Evolutionary conservation across 2,888 invertebrate species (phyloP).

Genomic region (Lasiommata megera): DNA sequence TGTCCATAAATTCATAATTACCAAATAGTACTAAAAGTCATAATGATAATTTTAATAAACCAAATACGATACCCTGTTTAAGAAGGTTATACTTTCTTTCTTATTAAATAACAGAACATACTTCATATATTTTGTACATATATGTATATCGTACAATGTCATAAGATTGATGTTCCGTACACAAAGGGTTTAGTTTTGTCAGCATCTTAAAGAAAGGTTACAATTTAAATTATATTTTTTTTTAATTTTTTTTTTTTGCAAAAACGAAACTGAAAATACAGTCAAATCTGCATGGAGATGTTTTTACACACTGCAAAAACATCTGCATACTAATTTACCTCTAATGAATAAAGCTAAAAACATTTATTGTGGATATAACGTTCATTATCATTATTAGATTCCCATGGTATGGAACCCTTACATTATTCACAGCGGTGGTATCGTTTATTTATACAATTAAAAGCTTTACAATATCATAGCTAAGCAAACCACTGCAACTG

Average conservation of each 20-base stretch:
- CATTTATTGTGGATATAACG: too few species aligned
- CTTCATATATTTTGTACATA: constrained; percentile 23
- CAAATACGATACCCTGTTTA: constrained; percentile 62
- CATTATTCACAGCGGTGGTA: neutral
- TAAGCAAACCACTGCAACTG: neutral
- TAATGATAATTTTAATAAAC: constrained; percentile 37
- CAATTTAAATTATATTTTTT: too few species aligned
- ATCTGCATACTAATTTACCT: too few species aligned
- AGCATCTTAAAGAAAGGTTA: neutral
- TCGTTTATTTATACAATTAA: constrained; percentile 3
- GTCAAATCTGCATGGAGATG: too few species aligned
- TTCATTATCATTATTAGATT: too few species aligned
- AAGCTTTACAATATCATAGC: neutral
- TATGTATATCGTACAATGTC: constrained; percentile 31
- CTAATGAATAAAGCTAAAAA: too few species aligned
- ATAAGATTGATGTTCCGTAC: neutral
- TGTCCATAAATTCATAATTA: constrained; percentile 58
- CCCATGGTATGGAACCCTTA: neutral
- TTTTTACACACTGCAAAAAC: too few species aligned
- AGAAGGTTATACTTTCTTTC: constrained; percentile 42
- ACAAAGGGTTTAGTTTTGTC: neutral
- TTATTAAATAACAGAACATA: constrained; percentile 31
- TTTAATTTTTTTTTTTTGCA: too few species aligned
- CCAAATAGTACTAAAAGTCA: constrained; percentile 43
- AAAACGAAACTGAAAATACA: too few species aligned